Conservation (phyloP, 1,140 invertebrate species). For the Aricia agestis region DNA sequence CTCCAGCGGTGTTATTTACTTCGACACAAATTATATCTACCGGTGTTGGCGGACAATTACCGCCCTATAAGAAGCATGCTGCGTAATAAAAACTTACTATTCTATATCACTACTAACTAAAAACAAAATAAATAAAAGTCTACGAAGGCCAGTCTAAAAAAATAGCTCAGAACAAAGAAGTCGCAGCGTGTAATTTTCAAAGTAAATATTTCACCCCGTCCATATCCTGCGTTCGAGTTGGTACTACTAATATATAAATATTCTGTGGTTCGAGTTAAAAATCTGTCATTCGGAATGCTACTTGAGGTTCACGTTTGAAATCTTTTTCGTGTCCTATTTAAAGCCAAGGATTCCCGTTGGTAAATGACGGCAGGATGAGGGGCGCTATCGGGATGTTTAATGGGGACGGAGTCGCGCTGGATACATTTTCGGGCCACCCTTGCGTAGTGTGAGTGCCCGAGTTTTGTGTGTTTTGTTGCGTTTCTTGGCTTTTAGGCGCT, state of each 20-base stretch:
- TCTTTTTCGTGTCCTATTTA: constrained; percentile 33
- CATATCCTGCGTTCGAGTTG: neutral
- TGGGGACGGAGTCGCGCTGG: constrained; percentile 35
- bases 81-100: neutral
- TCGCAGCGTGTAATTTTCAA: neutral
- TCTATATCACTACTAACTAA: neutral
- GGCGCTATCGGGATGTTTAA: constrained; percentile 48
- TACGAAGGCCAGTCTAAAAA: constrained; percentile 6
- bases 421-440: constrained; percentile 37
- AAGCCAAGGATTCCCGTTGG: constrained; percentile 44
- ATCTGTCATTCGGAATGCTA: constrained; percentile 29
- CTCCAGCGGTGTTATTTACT: neutral
- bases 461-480: constrained; percentile 31
- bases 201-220: neutral
- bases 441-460: constrained; percentile 34
- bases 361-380: constrained; percentile 39
- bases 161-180: neutral
- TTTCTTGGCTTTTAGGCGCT: constrained; percentile 32
- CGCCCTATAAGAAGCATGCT: neutral
- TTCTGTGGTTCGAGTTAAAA: neutral
- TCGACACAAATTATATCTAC: neutral
- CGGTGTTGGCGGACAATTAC: neutral
- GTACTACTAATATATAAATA: no score
- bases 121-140: constrained; percentile 1
- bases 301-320: constrained; percentile 34